Percentiles rank a stretch among this genome's conserved stretches.
phyloP scores from a whole-genome alignment of 2,888 invertebrate species.

The Drosophila mettleri region DNA sequence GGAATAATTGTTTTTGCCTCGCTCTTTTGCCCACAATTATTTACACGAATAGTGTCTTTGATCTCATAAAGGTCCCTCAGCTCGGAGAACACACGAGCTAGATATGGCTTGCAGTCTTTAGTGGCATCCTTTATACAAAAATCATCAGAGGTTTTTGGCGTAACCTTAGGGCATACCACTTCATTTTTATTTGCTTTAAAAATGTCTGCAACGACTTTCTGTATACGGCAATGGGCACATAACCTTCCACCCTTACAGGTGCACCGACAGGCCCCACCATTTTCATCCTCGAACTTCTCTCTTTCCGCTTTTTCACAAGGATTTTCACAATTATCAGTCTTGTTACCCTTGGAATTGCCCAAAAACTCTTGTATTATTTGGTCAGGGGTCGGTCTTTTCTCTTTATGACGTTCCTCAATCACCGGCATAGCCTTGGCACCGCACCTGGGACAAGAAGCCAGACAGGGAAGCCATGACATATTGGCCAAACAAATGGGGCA shows the following conservation, averaged over 20 bases:
- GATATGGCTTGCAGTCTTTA: slow-evolving; percentile 72
- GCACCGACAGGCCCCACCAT: slow-evolving; percentile 57
- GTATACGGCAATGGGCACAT: slow-evolving; percentile 78
- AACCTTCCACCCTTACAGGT: slow-evolving; percentile 68
- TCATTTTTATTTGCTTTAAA: slow-evolving; percentile 9
- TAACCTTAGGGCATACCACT: slow-evolving; percentile 44
- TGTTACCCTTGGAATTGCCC: slow-evolving; percentile 40
- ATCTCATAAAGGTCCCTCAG: slow-evolving; percentile 76
- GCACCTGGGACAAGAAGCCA: slow-evolving; percentile 84
- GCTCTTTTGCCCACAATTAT: slow-evolving; percentile 3
- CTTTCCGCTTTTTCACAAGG: slow-evolving; percentile 34
- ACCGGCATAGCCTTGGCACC: slow-evolving; percentile 80
- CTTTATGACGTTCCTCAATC: slow-evolving; percentile 70
- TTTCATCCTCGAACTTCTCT: background rate
- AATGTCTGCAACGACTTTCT: slow-evolving; percentile 69
- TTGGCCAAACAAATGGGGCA: slow-evolving; percentile 83
- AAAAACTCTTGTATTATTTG: slow-evolving; percentile 75
- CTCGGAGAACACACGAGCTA: slow-evolving; percentile 79
- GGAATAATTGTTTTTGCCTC: background rate
- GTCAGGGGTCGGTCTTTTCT: slow-evolving; percentile 70
- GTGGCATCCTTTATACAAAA: slow-evolving; percentile 59
- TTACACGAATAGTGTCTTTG: slow-evolving; percentile 43
- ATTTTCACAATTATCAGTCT: slow-evolving; percentile 56
- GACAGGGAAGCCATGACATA: slow-evolving; percentile 84
- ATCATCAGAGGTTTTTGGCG: slow-evolving; percentile 47